Conservation (phyloP, 2,888 invertebrate species). For the Oscheius sp. region DNA sequence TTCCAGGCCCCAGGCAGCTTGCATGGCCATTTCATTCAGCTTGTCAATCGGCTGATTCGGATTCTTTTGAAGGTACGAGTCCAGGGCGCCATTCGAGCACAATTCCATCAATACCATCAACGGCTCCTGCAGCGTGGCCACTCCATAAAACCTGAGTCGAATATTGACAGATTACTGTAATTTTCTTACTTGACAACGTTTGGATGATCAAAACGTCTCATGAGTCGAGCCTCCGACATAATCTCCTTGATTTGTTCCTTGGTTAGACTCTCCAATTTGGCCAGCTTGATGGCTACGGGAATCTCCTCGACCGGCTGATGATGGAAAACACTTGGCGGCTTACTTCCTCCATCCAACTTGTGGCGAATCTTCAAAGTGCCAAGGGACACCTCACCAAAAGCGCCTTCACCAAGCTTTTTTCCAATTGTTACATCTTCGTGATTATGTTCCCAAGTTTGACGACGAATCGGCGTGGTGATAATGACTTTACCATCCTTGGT, state of each 20-base stretch:
- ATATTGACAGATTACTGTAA: too few relatives aligned
- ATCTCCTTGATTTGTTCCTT: constrained; percentile 65
- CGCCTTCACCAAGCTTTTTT: constrained; percentile 67
- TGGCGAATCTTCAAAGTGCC: not conserved
- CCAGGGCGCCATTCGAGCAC: not conserved
- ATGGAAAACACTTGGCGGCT: not conserved
- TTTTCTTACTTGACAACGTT: constrained; percentile 41
- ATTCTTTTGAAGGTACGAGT: constrained; percentile 2
- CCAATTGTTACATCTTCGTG: constrained; percentile 59
- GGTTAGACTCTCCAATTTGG: constrained; percentile 56
- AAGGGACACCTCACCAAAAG: constrained; percentile 63
- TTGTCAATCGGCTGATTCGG: not conserved
- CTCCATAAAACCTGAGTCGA: not conserved
- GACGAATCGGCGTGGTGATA: constrained; percentile 37
- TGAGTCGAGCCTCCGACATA: constrained; percentile 60
- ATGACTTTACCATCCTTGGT: not conserved
- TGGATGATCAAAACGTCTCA: constrained; percentile 58
- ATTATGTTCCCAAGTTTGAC: constrained; percentile 61
- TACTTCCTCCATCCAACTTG: not conserved
- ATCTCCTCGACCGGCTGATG: not conserved
- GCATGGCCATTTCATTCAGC: constrained; percentile 39
- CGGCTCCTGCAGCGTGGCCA: not conserved
- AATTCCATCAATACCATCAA: not conserved
- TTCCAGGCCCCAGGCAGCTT: constrained; percentile 50
- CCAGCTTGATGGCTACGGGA: constrained; percentile 33